Percentiles rank a stretch among this genome's conserved stretches.
phyloP scores from a whole-genome alignment of 1,140 invertebrate species.

The Scaptomyza hsui region DNA sequence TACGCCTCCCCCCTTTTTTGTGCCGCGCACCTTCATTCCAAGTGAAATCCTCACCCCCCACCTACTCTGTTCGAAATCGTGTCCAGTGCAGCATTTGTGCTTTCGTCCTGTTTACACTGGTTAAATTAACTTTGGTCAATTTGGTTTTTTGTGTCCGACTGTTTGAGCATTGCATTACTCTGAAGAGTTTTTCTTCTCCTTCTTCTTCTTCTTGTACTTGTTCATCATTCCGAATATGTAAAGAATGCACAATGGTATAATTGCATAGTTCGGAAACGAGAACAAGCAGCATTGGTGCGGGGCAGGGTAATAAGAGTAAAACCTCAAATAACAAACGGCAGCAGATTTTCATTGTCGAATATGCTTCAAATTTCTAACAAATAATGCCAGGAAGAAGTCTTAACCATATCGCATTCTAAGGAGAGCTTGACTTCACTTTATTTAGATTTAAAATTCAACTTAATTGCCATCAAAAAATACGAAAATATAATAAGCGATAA shows the following conservation, averaged over 20 bases:
- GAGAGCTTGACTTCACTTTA: no score
- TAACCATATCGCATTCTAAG: no score
- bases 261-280: slow-evolving; percentile 1
- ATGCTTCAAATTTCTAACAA: background rate
- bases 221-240: slow-evolving; percentile 1
- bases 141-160: slow-evolving; percentile 68
- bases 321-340: background rate
- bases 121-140: slow-evolving; percentile 83
- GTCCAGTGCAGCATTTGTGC: slow-evolving; percentile 17
- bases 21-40: slow-evolving; percentile 10
- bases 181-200: slow-evolving; percentile 2
- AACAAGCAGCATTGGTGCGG: background rate
- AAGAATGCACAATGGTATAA: slow-evolving; percentile 13
- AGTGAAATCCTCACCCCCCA: background rate
- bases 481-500: no score
- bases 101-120: slow-evolving; percentile 70
- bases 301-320: background rate
- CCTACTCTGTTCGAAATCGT: background rate
- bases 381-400: background rate
- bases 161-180: slow-evolving; percentile 43
- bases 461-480: no score
- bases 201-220: background rate
- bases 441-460: no score
- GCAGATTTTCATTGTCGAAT: background rate
- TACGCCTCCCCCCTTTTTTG: slow-evolving; percentile 14